A percentile compares a stretch with the other conserved stretches of the same genome.
Conservation (phyloP, 2,797 vertebrate genomes). For the Hyperoplus lanceolatus region DNA sequence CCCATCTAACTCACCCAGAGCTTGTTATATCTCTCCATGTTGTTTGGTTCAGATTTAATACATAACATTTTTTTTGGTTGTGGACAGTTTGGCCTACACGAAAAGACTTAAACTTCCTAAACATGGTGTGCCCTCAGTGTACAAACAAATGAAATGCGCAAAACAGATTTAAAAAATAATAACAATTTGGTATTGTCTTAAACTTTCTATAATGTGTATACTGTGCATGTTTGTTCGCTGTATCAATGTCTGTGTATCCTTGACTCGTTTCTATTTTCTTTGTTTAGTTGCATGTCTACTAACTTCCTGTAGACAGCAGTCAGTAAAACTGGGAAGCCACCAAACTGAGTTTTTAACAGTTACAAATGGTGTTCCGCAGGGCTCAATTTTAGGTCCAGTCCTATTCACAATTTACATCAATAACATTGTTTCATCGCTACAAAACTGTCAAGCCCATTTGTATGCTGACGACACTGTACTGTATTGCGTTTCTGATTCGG, state of each 20-base stretch:
- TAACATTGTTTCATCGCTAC: no score
- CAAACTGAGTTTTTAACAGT: no score
- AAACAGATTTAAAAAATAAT: not conserved
- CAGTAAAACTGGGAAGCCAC: no score
- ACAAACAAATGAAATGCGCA: not conserved
- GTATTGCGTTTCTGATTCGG: no score
- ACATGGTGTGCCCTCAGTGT: not conserved
- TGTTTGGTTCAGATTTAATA: not conserved
- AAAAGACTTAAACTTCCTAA: not conserved
- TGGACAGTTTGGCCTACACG: not conserved
- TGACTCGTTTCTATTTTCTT: not conserved
- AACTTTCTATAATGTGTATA: not conserved
- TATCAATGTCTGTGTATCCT: not conserved
- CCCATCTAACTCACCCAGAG: not conserved
- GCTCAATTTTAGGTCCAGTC: no score
- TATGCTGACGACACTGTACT: no score
- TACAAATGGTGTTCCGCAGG: no score
- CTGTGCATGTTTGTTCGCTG: not conserved
- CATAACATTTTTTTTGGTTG: not conserved
- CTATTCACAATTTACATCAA: no score
- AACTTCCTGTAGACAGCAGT: no score
- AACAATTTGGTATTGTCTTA: no score
- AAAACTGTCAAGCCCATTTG: no score
- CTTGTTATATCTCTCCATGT: not conserved
- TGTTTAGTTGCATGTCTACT: constrained; percentile 1